These are phyloP conservation scores for Oryzias sinensis DNA, from an alignment of 2,797 vertebrate genomes.

Conservation along the genomic window DNA sequence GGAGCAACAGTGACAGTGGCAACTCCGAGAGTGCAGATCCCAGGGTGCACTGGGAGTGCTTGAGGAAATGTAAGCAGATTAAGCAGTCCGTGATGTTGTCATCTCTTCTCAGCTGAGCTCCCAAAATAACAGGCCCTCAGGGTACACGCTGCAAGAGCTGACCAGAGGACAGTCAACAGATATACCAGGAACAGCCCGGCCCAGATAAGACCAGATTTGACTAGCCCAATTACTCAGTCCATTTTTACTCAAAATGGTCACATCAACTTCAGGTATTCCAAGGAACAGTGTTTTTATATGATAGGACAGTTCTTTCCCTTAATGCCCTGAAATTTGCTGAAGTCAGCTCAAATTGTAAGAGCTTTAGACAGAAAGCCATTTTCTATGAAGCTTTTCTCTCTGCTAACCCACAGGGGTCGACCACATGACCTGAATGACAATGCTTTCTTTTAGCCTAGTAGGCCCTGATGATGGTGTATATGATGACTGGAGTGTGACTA, in stretches of 20 bases:
- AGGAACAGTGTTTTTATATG: background rate
- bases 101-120: slow-evolving; percentile 74
- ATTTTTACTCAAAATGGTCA: slow-evolving; percentile 43
- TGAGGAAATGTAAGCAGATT: slow-evolving; percentile 76
- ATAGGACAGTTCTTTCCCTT: slow-evolving; percentile 1
- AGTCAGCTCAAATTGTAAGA: slow-evolving; percentile 14
- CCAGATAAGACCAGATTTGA: slow-evolving; percentile 66
- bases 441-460: slow-evolving; percentile 18
- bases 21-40: slow-evolving; percentile 52
- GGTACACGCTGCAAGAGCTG: slow-evolving; percentile 62
- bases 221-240: slow-evolving; percentile 52
- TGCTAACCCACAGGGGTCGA: slow-evolving; percentile 23
- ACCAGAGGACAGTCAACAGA: slow-evolving; percentile 65
- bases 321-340: slow-evolving; percentile 5
- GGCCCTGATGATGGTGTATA: background rate
- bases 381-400: slow-evolving; percentile 31
- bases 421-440: slow-evolving; percentile 36
- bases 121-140: slow-evolving; percentile 76
- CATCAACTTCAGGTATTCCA: slow-evolving; percentile 29
- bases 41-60: slow-evolving; percentile 63
- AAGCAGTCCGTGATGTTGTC: slow-evolving; percentile 73
- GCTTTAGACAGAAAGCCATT: slow-evolving; percentile 15
- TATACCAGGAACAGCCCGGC: slow-evolving; percentile 65
- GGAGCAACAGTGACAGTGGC: slow-evolving; percentile 40
- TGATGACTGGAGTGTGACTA: slow-evolving; percentile 37